Percentiles rank a stretch among this genome's conserved stretches.
Conservation (phyloP, 30 jellyfish, hydroid and myxozoan genomes). For the Mastigias papua region DNA sequence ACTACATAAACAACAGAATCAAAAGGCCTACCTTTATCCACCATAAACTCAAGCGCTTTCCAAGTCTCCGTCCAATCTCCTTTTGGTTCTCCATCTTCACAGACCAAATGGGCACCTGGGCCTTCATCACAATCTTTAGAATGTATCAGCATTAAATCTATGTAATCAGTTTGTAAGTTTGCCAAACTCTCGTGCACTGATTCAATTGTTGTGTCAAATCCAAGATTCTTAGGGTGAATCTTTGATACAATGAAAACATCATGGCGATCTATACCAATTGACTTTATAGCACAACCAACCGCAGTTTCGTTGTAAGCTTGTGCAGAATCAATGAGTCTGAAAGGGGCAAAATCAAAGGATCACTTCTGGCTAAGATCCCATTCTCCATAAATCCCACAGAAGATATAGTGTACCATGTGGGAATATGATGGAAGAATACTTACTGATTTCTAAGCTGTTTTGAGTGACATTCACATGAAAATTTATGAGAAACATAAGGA, state of each 20-base stretch:
- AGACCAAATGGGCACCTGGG: conserved; percentile 64
- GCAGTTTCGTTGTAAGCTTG: conserved; percentile 81
- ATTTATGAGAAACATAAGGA: no score
- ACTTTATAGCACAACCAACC: conserved; percentile 59
- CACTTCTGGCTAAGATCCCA: no score
- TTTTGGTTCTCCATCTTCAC: conserved; percentile 75
- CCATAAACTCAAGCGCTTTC: conserved; percentile 78
- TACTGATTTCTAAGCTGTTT: no score
- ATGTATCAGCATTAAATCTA: conserved; percentile 81
- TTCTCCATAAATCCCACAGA: no score
- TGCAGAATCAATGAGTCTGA: conserved; percentile 79
- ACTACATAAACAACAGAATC: not conserved
- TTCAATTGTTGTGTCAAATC: conserved; percentile 61
- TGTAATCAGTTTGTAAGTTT: conserved; percentile 72
- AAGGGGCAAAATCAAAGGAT: not conserved
- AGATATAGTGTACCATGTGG: no score
- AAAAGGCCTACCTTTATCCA: conserved; percentile 40
- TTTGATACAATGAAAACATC: conserved; percentile 78
- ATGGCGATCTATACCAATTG: conserved; percentile 39
- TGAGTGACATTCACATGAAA: no score
- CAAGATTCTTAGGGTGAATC: conserved; percentile 77
- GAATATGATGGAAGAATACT: no score
- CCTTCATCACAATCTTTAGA: conserved; percentile 83
- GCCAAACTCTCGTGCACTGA: conserved; percentile 70
- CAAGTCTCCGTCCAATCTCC: conserved; percentile 86